Evolutionary conservation across 2,113 vertebrate genomes (phyloP), one percentile per base, ranked within the genome.

Genomic region (Thalassarche chlororhynchos): DNA sequence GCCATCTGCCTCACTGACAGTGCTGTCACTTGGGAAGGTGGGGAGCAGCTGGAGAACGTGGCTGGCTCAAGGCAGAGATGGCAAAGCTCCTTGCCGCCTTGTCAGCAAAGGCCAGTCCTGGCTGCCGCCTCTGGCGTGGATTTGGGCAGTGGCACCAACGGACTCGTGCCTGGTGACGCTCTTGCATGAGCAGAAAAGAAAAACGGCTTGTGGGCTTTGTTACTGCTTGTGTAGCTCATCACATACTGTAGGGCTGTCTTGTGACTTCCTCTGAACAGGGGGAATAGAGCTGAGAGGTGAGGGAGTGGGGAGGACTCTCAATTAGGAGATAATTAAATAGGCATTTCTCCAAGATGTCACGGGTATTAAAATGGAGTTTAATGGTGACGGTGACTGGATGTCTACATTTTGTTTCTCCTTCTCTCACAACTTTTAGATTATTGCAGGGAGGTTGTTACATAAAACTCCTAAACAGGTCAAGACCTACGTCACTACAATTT

Each of bases 71-170:
- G 42, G 66, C 60, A 18, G 60, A 34, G 70, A 5, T 40, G 28
- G 18, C 29, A 47, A 40, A 55, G 28, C 42, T 85, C 40, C 23
- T 55, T 25, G 58, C 17, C 2, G 8, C 10, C 38, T 38, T 2
- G 26, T 65, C 6, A 3, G 23, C 15, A 6, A 49, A 34, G 49
- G 57, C 26, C 23, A 3, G 44, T 8, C 25, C 72, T 19, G n/a
- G 42, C n/a, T 3, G 4, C 31, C 8, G 24, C 21, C 82, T 38
- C 38, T 2, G 2, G 52, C 3, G 1, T 0, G 26, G 25, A 6
- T 71, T 49, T 47, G 49, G 58, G 40, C 49, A 7, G 7, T 8
- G 66, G 17, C 5, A 4, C 28, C 34, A 4, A 18, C 1, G 7
- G n/a, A 5, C 47, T 51, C 0, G 5, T 10, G 60, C 10, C 52